Percentiles rank a stretch among this genome's conserved stretches.
phyloP scores from a whole-genome alignment of 2,888 invertebrate species.

The Drosophila engyochracea region DNA sequence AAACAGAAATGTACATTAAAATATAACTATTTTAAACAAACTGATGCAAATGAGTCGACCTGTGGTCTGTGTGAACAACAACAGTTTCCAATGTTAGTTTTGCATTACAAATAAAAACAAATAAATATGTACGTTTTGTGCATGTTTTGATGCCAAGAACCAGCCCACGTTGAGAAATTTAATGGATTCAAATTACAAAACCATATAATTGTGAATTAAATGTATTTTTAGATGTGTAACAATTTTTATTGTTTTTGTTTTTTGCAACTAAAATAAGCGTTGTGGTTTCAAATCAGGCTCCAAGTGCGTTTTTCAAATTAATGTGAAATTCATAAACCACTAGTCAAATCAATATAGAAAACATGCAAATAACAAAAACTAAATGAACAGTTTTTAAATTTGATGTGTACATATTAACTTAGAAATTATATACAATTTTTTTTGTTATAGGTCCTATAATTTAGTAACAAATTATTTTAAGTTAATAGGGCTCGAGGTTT shows the following conservation, averaged over 20 bases:
- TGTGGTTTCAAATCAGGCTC: slow-evolving; percentile 76
- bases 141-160: slow-evolving; percentile 65
- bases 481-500: slow-evolving; percentile 38
- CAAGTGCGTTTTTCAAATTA: slow-evolving; percentile 42
- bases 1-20: slow-evolving; percentile 15
- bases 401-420: slow-evolving; percentile 56
- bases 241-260: slow-evolving; percentile 3
- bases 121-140: slow-evolving; percentile 11
- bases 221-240: slow-evolving; percentile 73
- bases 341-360: slow-evolving; percentile 55
- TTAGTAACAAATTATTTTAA: slow-evolving; percentile 55
- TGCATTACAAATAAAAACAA: slow-evolving; percentile 20
- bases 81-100: slow-evolving; percentile 5
- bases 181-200: slow-evolving; percentile 38
- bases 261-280: slow-evolving; percentile 64
- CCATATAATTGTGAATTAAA: slow-evolving; percentile 61
- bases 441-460: slow-evolving; percentile 43
- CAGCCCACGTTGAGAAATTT: slow-evolving; percentile 60
- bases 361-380: slow-evolving; percentile 15
- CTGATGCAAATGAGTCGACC: background rate
- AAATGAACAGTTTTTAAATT: slow-evolving; percentile 23
- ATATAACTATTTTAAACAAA: slow-evolving; percentile 21
- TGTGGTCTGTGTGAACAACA: background rate
- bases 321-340: slow-evolving; percentile 37
- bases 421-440: slow-evolving; percentile 13